Conservation (phyloP, 2,888 invertebrate species). For the Iphiclides podalirius region DNA sequence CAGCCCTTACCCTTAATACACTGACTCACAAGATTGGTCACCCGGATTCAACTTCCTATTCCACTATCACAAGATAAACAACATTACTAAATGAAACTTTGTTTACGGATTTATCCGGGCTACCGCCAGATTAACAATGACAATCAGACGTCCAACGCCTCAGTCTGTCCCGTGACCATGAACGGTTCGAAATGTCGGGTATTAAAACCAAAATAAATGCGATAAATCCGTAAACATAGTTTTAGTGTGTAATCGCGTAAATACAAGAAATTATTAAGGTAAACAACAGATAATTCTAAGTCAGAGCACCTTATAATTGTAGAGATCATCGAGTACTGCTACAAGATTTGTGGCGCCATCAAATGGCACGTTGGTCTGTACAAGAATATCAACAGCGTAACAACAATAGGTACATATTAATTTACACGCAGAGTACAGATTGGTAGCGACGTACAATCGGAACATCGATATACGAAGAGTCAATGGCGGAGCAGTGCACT, state of each 20-base stretch:
- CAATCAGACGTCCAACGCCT: too few relatives aligned
- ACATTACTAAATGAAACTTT: too few relatives aligned
- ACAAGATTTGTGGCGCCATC: conserved; percentile 66
- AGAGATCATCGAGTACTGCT: conserved; percentile 74
- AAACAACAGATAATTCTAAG: conserved; percentile 73
- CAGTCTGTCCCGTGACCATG: too few relatives aligned
- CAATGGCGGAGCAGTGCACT: not conserved
- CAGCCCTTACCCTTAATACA: conserved; percentile 66
- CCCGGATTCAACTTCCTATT: conserved; percentile 62
- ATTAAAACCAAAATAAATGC: too few relatives aligned
- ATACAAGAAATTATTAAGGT: too few relatives aligned
- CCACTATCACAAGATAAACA: conserved; percentile 73
- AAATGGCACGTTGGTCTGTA: conserved; percentile 68
- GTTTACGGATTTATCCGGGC: too few relatives aligned
- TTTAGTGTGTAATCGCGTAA: too few relatives aligned
- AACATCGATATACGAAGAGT: not conserved
- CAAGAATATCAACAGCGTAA: conserved; percentile 67
- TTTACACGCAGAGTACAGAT: conserved; percentile 59
- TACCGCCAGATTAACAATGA: too few relatives aligned
- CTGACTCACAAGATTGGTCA: conserved; percentile 68
- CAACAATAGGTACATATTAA: conserved; percentile 67
- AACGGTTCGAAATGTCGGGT: too few relatives aligned
- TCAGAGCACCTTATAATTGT: conserved; percentile 81
- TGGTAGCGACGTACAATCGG: conserved; percentile 30
- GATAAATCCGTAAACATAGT: too few relatives aligned